These are phyloP conservation scores for Cichlasoma orientale DNA, from an alignment of 2,797 vertebrate genomes.

Conservation along the genomic window DNA sequence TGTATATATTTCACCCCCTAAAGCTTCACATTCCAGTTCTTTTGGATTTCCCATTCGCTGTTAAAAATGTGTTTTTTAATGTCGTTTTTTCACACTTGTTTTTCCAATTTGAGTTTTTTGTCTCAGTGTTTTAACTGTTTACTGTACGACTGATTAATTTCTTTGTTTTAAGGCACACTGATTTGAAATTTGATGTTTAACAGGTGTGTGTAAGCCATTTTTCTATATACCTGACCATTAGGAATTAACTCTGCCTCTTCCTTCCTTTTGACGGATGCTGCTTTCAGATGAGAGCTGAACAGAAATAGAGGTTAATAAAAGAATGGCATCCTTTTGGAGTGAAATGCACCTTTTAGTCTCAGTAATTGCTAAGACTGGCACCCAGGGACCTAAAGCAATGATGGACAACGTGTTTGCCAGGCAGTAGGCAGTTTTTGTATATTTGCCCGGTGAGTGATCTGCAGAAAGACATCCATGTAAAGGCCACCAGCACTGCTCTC, in stretches of 20 bases:
- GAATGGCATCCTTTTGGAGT: constrained; percentile 30
- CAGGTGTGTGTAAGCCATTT: constrained; percentile 4
- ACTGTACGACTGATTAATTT: background rate
- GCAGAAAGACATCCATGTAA: constrained; percentile 77
- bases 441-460: constrained; percentile 72
- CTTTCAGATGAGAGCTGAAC: background rate
- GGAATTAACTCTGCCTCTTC: background rate
- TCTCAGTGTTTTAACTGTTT: background rate
- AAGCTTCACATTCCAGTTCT: constrained; percentile 46
- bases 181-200: background rate
- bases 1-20: constrained; percentile 58
- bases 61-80: background rate
- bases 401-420: constrained; percentile 60
- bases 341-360: constrained; percentile 33
- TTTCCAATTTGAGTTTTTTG: background rate
- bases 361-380: constrained; percentile 41
- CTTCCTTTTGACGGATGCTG: background rate
- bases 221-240: background rate
- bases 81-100: background rate
- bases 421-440: constrained; percentile 67
- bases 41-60: constrained; percentile 43
- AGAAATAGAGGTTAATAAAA: background rate
- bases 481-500: constrained; percentile 73
- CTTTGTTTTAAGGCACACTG: background rate
- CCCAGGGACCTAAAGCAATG: constrained; percentile 42